phyloP scores from a whole-genome alignment of 1,140 invertebrate species.

The Lordiphosa collinella region DNA sequence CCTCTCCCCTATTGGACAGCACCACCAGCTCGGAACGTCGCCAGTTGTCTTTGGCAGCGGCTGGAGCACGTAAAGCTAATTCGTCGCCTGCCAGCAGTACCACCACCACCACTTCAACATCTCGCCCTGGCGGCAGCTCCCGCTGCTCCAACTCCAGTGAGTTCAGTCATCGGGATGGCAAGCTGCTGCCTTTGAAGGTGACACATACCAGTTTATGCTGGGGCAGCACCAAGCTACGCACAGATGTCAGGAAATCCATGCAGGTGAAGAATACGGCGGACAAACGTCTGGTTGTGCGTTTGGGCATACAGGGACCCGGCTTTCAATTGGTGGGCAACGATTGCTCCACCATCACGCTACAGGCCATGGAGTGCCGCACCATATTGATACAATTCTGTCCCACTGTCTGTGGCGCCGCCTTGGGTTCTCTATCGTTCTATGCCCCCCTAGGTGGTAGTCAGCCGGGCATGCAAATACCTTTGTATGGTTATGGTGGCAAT shows the following conservation, averaged over 20 bases:
- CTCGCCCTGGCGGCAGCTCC: constrained; percentile 54
- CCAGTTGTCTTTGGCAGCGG: constrained; percentile 3
- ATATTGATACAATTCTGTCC: constrained; percentile 73
- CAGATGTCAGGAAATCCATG: constrained; percentile 64
- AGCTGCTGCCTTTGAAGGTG: constrained; percentile 69
- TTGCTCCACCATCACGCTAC: constrained; percentile 53
- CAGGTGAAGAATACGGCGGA: constrained; percentile 70
- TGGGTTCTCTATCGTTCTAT: constrained; percentile 61
- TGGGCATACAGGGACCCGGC: constrained; percentile 70
- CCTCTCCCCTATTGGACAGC: constrained; percentile 60
- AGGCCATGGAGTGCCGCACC: constrained; percentile 70
- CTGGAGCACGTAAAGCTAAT: constrained; percentile 27
- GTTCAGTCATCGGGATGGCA: constrained; percentile 76
- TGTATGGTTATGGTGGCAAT: constrained; percentile 73
- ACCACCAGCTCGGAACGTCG: constrained; percentile 54
- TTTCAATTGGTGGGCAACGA: constrained; percentile 61
- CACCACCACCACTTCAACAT: no score
- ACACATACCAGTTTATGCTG: constrained; percentile 65
- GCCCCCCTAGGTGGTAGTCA: constrained; percentile 48
- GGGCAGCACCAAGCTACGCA: constrained; percentile 74
- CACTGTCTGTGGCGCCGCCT: constrained; percentile 65
- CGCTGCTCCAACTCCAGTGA: constrained; percentile 76
- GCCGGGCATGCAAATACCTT: constrained; percentile 38
- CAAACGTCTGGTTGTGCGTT: constrained; percentile 60
- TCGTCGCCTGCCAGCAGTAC: constrained; percentile 62